These are phyloP conservation scores for Anadara kagoshimensis DNA, from an alignment of 1,140 invertebrate species.

Conservation along the genomic window DNA sequence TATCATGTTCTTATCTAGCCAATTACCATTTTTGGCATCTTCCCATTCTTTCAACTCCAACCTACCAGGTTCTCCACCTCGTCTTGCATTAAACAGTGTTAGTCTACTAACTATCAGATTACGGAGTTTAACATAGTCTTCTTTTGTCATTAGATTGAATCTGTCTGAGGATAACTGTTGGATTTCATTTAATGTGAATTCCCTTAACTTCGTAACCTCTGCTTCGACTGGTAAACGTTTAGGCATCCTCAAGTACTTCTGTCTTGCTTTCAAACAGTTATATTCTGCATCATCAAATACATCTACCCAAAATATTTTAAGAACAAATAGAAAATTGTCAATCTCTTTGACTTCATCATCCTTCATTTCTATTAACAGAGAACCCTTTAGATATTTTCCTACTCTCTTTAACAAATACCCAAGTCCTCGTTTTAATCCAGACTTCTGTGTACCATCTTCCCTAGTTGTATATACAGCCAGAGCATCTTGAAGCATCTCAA, in stretches of 20 bases:
- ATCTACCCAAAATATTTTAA: neutral
- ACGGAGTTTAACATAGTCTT: no score
- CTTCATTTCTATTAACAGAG: neutral
- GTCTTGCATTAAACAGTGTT: slow-evolving; percentile 44
- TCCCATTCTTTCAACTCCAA: slow-evolving; percentile 36
- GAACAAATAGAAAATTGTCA: neutral
- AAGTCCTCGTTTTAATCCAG: neutral
- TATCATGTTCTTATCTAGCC: slow-evolving; percentile 22
- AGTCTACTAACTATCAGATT: no score
- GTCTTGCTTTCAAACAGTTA: neutral
- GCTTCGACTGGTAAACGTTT: slow-evolving; percentile 1
- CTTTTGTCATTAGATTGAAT: no score
- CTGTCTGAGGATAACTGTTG: no score
- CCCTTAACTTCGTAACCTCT: neutral
- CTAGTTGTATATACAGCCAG: neutral
- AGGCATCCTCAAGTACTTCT: neutral
- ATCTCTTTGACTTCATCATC: neutral
- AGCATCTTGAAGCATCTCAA: neutral
- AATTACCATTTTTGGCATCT: slow-evolving; percentile 35
- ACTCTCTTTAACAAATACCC: neutral
- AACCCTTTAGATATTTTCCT: neutral
- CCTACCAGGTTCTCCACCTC: slow-evolving; percentile 45
- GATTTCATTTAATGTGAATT: neutral
- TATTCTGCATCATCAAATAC: neutral
- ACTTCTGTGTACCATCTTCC: neutral